Conservation (phyloP, 2,113 vertebrate species). For the Chloropsis hardwickii region DNA sequence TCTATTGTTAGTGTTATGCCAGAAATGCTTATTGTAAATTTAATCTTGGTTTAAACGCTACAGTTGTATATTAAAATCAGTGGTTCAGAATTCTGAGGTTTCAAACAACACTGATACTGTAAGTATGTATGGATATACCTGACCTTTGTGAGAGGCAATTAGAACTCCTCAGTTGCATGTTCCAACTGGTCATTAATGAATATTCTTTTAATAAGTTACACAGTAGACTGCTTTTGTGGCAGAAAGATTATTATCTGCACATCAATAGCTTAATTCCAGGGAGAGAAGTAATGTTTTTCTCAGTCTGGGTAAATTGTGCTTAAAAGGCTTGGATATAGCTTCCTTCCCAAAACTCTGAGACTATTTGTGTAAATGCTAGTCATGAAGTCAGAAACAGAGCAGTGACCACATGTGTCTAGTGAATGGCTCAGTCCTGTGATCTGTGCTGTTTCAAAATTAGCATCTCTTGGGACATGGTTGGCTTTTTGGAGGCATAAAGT, state of each 20-base stretch:
- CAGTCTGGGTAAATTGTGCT: background rate
- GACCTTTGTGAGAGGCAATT: background rate
- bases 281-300: conserved; percentile 2
- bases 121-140: background rate
- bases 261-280: conserved; percentile 10
- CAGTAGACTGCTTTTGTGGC: background rate
- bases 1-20: background rate
- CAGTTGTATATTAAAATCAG: background rate
- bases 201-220: background rate
- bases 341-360: background rate
- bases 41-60: background rate
- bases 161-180: background rate
- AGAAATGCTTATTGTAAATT: background rate
- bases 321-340: background rate
- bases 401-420: conserved; percentile 3
- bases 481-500: background rate
- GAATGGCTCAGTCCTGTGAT: conserved; percentile 15
- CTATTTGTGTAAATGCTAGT: conserved; percentile 18
- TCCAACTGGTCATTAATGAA: background rate
- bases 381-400: background rate
- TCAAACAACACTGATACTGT: background rate
- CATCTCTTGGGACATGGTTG: conserved; percentile 10
- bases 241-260: background rate
- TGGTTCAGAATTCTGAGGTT: background rate
- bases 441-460: conserved; percentile 48